Percentiles rank a stretch among this genome's conserved stretches.
These are phyloP conservation scores for Dryocosmus kuriphilus DNA, from an alignment of 2,888 invertebrate genomes.

Conservation along the genomic window DNA sequence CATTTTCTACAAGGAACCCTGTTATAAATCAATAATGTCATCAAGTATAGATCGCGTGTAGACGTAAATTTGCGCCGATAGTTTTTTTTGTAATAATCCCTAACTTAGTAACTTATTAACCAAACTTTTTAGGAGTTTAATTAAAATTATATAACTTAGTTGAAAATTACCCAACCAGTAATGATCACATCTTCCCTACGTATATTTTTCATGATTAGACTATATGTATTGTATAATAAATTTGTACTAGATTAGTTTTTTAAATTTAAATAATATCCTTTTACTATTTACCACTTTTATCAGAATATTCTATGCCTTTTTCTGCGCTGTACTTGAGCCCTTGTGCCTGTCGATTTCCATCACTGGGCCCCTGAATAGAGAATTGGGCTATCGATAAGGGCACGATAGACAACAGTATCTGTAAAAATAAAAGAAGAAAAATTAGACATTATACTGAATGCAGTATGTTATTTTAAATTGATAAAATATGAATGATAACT, in stretches of 20 bases:
- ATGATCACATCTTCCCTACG: too few relatives aligned
- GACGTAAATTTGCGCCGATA: neutral
- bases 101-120: too few relatives aligned
- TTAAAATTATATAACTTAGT: too few relatives aligned
- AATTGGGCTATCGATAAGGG: conserved; percentile 70
- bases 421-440: conserved; percentile 6
- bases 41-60: neutral
- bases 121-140: too few relatives aligned
- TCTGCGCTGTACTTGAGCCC: conserved; percentile 72
- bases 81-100: too few relatives aligned
- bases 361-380: conserved; percentile 74
- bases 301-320: conserved; percentile 73
- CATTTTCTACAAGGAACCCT: neutral
- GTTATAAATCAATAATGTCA: neutral
- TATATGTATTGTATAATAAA: too few relatives aligned
- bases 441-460: neutral
- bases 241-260: too few relatives aligned
- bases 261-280: too few relatives aligned
- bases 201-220: too few relatives aligned
- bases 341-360: conserved; percentile 73
- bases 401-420: conserved; percentile 67
- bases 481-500: too few relatives aligned
- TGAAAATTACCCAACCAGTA: too few relatives aligned
- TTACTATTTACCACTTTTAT: conserved; percentile 67
- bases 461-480: too few relatives aligned